These are phyloP conservation scores for Nomada fabriciana DNA, from an alignment of 2,888 invertebrate species.

Conservation along the genomic window DNA sequence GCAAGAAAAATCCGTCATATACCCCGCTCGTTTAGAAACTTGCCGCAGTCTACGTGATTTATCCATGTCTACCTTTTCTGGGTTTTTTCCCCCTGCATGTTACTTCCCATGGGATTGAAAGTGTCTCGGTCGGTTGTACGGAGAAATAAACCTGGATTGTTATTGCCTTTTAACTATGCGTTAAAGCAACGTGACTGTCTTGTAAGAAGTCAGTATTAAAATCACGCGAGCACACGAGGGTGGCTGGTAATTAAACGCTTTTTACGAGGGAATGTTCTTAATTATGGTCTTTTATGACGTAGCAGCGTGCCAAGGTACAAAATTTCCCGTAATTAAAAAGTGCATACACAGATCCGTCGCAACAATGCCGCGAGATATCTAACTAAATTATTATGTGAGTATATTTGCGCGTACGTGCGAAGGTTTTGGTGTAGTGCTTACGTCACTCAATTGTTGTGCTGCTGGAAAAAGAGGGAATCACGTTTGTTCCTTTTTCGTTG, in stretches of 20 bases:
- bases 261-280: slow-evolving; percentile 28
- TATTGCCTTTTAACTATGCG: slow-evolving; percentile 17
- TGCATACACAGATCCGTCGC: slow-evolving; percentile 12
- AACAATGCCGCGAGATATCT: slow-evolving; percentile 24
- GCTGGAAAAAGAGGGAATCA: background rate
- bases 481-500: background rate
- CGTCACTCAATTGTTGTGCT: slow-evolving; percentile 24
- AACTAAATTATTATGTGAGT: slow-evolving; percentile 48
- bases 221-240: background rate
- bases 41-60: background rate
- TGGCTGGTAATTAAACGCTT: slow-evolving; percentile 39
- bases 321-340: slow-evolving; percentile 44
- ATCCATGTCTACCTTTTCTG: background rate
- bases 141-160: background rate
- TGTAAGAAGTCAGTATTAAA: slow-evolving; percentile 6
- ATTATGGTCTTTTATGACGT: slow-evolving; percentile 40
- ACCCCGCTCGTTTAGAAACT: slow-evolving; percentile 2
- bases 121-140: background rate
- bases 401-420: background rate
- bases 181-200: background rate
- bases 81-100: background rate
- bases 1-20: slow-evolving; percentile 10
- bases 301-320: background rate
- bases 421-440: background rate
- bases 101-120: background rate